Conservation (phyloP, 2,113 vertebrate genomes). For the Hepsetus odoe region DNA sequence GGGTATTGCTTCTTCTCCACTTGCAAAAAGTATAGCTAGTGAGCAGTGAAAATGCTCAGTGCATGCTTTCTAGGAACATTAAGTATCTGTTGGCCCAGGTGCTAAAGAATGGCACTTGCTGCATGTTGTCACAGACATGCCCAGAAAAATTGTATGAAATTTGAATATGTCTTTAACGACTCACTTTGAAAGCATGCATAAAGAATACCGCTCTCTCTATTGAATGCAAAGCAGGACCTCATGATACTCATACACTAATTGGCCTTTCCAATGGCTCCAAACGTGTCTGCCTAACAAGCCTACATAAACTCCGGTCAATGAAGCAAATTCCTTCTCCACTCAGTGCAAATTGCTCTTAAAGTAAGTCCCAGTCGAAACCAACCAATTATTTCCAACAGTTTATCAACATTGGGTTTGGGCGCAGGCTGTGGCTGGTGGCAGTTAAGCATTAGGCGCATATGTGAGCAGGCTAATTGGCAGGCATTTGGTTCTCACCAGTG, state of each 20-base stretch:
- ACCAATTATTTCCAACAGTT: slow-evolving; percentile 58
- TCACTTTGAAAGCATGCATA: slow-evolving; percentile 28
- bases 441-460: slow-evolving; percentile 58
- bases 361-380: slow-evolving; percentile 53
- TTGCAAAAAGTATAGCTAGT: slow-evolving; percentile 62
- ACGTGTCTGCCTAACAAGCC: slow-evolving; percentile 29
- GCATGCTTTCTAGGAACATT: slow-evolving; percentile 37
- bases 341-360: slow-evolving; percentile 55
- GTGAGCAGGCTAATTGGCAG: slow-evolving; percentile 70
- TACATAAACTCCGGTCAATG: slow-evolving; percentile 56
- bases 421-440: slow-evolving; percentile 52
- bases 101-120: slow-evolving; percentile 14
- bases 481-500: slow-evolving; percentile 55
- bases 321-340: slow-evolving; percentile 60
- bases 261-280: slow-evolving; percentile 49
- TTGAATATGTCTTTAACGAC: slow-evolving; percentile 15
- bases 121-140: slow-evolving; percentile 3
- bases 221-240: slow-evolving; percentile 24
- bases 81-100: slow-evolving; percentile 21
- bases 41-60: slow-evolving; percentile 17
- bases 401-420: slow-evolving; percentile 48
- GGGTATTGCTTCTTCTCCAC: slow-evolving; percentile 16
- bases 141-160: background rate
- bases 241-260: slow-evolving; percentile 39
- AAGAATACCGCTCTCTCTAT: slow-evolving; percentile 1